These are phyloP conservation scores for Morbakka virulenta DNA, from an alignment of 30 jellyfish, hydroid and myxozoan species.

Conservation along the genomic window DNA sequence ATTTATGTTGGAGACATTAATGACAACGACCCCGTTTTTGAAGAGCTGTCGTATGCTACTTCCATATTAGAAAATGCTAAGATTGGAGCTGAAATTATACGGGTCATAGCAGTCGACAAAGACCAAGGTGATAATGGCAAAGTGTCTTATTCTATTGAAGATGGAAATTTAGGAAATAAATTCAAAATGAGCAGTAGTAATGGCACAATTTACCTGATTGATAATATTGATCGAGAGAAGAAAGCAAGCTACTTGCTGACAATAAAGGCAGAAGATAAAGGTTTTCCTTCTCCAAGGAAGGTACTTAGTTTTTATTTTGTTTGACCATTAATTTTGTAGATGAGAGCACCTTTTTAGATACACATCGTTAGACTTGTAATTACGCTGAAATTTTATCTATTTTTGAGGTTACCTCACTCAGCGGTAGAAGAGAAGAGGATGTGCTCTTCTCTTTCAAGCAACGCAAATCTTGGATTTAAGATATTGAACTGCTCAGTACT, in stretches of 20 bases:
- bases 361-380: no score
- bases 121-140: constrained; percentile 77
- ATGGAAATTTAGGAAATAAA: constrained; percentile 42
- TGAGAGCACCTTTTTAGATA: not conserved
- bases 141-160: constrained; percentile 61
- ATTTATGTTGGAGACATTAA: constrained; percentile 59
- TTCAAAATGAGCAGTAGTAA: constrained; percentile 40
- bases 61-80: constrained; percentile 52
- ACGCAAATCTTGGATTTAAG: no score
- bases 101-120: constrained; percentile 69
- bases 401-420: not conserved
- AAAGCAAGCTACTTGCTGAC: constrained; percentile 27
- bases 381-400: not conserved
- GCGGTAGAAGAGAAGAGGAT: no score
- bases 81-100: constrained; percentile 19
- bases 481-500: no score
- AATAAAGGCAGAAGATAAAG: constrained; percentile 63
- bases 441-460: no score
- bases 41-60: constrained; percentile 47
- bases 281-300: constrained; percentile 56
- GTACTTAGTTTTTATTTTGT: no score
- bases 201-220: constrained; percentile 35
- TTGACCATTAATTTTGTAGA: no score
- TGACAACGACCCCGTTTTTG: constrained; percentile 85
- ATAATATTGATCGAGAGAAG: constrained; percentile 49